Evolutionary conservation across 2,797 vertebrate genomes (phyloP), one percentile per base, ranked within the genome.

Genomic region (Sebastes cheni): DNA sequence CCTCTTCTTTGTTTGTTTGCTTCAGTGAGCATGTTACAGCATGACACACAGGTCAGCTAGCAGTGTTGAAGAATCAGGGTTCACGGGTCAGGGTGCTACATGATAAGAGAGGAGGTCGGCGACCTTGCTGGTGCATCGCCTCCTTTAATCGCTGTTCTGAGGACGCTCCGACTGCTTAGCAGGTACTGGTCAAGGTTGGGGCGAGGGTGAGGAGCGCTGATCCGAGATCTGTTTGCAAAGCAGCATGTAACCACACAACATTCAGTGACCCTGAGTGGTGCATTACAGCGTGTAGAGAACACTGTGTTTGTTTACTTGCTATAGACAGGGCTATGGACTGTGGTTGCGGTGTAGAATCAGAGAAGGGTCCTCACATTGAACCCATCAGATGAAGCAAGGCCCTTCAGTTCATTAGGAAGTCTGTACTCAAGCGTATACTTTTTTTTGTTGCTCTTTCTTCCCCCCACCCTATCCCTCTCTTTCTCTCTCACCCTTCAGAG

Each of bases 121-220:
- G 79, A 93, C 91, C 93, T 88, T n/a, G 56, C 80, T 73, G 89
- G 86, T 87, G 88, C 89, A 76, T 88, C 58, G 50, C 79, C 86
- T 90, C 84, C 84, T 90, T 89, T 93, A 93, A 94, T 92, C 89
- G 84, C 89, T 92, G 92, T 92, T 94, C 88, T 85, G 81, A 93
- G 90, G 88, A 89, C 69, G 82, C 84, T 83, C 84, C 50, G 83
- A 91, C 91, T 94, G 90, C 91, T 94, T 90, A 92, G 91, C 90
- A 94, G 89, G 89, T 85, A 91, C 72, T 60, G 93, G 94, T 93
- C 94, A 95, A 95, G 93, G 94, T 93, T 90, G 86, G 92, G 92
- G 87, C 91, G 81, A 91, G 93, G 89, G 91, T 81, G 90, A 90
- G 88, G 71, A 90, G 90, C 60, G 60, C 87, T 91, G 93, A 93